A percentile compares a stretch with the other conserved stretches of the same genome.
Conservation (phyloP, 1,140 invertebrate genomes). For the Heliothis virescens region DNA sequence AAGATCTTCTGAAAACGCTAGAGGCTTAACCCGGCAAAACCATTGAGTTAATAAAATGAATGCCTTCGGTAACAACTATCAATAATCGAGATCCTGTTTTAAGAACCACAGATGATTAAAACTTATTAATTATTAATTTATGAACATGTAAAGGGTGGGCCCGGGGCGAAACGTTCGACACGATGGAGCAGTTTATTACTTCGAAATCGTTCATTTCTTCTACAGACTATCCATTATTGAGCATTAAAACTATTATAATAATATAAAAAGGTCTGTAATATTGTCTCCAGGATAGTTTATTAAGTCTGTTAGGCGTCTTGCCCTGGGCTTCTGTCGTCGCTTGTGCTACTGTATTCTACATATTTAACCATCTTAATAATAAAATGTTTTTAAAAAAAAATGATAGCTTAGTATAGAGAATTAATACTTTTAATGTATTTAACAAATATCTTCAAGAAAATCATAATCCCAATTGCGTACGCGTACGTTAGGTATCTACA, state of each 20-base stretch:
- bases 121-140: slow-evolving; percentile 16
- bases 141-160: slow-evolving; percentile 13
- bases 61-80: neutral
- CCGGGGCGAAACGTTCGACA: neutral
- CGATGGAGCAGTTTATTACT: neutral
- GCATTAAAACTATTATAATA: neutral
- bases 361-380: too few species aligned
- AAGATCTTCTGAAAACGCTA: neutral
- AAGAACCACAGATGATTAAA: neutral
- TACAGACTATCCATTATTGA: neutral
- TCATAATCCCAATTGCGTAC: too few species aligned
- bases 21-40: neutral
- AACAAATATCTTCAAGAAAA: too few species aligned
- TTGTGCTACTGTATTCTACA: too few species aligned
- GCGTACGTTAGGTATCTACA: too few species aligned
- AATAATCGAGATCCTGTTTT: slow-evolving; percentile 1
- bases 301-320: neutral
- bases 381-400: too few species aligned
- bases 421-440: too few species aligned
- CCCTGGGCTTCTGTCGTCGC: neutral
- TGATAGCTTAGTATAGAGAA: too few species aligned
- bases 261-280: neutral
- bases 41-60: slow-evolving; percentile 9
- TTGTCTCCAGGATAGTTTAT: neutral
- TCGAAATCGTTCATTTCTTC: slow-evolving; percentile 18